Evolutionary conservation across 37 sponge, comb jelly and placozoan genomes (phyloP).

Genomic region (Ianthella basta): DNA sequence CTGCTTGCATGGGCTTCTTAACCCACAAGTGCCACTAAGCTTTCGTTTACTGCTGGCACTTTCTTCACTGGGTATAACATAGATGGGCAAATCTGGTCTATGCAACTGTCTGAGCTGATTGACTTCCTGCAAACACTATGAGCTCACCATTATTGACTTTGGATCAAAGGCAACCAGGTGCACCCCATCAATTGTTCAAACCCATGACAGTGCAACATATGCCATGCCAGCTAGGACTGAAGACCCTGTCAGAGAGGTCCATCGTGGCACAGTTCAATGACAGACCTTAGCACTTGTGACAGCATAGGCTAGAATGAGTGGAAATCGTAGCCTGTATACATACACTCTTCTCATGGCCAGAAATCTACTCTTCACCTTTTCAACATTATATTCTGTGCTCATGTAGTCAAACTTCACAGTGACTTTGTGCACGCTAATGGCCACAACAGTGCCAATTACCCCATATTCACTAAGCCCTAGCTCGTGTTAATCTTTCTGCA

Average conservation of each 20-base stretch:
- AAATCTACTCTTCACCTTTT: slow-evolving; percentile 33
- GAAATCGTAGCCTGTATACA: slow-evolving; percentile 54
- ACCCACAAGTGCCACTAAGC: too few species aligned
- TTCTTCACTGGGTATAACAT: background rate
- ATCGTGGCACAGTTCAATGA: slow-evolving; percentile 48
- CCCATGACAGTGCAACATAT: slow-evolving; percentile 65
- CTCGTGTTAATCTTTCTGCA: slow-evolving; percentile 45
- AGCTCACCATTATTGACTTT: slow-evolving; percentile 37
- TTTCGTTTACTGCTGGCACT: too few species aligned
- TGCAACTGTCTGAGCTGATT: slow-evolving; percentile 14
- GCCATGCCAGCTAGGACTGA: slow-evolving; percentile 50
- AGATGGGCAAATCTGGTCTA: slow-evolving; percentile 30
- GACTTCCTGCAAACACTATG: slow-evolving; percentile 20
- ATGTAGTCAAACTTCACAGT: slow-evolving; percentile 48
- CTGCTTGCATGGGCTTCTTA: too few species aligned
- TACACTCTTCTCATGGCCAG: too few species aligned
- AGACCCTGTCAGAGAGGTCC: slow-evolving; percentile 34
- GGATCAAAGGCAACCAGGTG: slow-evolving; percentile 42
- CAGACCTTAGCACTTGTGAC: slow-evolving; percentile 59
- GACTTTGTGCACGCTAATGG: background rate
- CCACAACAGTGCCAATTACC: slow-evolving; percentile 32
- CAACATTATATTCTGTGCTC: background rate
- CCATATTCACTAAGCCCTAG: slow-evolving; percentile 52
- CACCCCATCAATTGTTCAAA: slow-evolving; percentile 39
- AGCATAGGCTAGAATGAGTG: slow-evolving; percentile 40